Conservation (phyloP, 1,140 invertebrate species). For the Lasioglossum albipes region DNA sequence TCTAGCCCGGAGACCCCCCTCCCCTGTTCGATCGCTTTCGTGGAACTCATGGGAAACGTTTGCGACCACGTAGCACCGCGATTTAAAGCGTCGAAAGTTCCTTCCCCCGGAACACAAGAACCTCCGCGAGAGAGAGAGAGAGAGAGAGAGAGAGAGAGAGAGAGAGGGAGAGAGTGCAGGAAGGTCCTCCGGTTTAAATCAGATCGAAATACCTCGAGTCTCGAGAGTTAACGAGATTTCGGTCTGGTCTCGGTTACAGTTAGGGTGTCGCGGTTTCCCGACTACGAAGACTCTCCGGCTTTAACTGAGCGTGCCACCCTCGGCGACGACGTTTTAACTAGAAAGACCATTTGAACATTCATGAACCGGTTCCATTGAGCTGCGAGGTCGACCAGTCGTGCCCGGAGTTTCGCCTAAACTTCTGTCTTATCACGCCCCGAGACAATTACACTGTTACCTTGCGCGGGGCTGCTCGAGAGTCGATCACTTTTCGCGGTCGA, state of each 20-base stretch:
- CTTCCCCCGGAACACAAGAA: background rate
- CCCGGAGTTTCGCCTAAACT: constrained; percentile 1
- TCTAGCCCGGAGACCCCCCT: no score
- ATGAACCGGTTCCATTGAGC: constrained; percentile 51
- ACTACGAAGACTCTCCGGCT: background rate
- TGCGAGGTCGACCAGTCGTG: constrained; percentile 28
- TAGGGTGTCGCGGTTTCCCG: constrained; percentile 33
- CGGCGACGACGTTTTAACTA: constrained; percentile 58
- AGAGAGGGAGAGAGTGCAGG: background rate
- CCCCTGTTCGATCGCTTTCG: no score
- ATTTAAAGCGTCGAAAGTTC: background rate
- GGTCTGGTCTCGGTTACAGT: constrained; percentile 39
- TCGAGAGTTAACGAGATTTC: constrained; percentile 37
- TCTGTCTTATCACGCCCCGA: background rate
- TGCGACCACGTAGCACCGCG: no score
- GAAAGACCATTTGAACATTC: constrained; percentile 54
- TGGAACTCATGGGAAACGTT: no score
- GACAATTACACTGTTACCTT: background rate
- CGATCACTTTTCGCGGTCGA: no score
- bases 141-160: no score
- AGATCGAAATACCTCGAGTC: constrained; percentile 19
- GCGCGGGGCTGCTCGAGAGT: no score
- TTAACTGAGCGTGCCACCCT: constrained; percentile 51
- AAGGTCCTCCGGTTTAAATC: background rate
- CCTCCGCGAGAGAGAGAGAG: background rate